Conservation (phyloP, 64 coral and sea anemone genomes). For the Montipora sp. region DNA sequence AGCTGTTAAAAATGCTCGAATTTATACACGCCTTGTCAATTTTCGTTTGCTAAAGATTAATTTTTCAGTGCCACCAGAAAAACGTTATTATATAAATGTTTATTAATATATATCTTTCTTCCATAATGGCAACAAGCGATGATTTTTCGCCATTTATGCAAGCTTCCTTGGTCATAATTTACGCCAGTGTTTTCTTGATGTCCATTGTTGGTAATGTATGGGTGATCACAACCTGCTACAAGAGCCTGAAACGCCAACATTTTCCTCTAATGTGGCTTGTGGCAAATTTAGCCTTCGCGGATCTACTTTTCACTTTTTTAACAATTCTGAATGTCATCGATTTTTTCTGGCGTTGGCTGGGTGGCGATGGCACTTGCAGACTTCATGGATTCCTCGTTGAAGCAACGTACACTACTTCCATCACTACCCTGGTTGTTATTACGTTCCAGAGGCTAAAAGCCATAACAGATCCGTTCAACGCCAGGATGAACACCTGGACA, state of each 20-base stretch:
- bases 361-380: constrained; percentile 47
- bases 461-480: constrained; percentile 7
- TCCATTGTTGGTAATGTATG: constrained; percentile 53
- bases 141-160: not conserved
- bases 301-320: constrained; percentile 56
- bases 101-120: no score
- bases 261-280: constrained; percentile 42
- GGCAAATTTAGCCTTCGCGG: constrained; percentile 56
- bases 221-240: constrained; percentile 45
- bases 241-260: constrained; percentile 1
- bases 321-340: constrained; percentile 32
- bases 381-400: constrained; percentile 66
- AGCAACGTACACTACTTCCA: constrained; percentile 44
- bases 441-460: constrained; percentile 14
- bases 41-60: not conserved
- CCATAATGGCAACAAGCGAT: not conserved
- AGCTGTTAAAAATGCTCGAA: no score
- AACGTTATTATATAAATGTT: not conserved
- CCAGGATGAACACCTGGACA: not conserved
- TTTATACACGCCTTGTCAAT: no score
- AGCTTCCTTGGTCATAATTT: not conserved
- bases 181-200: not conserved
- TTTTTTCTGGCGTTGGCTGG: constrained; percentile 38
- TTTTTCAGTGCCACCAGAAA: no score
- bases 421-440: constrained; percentile 42